These are phyloP conservation scores for Arctocebus calabarensis DNA, from an alignment of 2,797 vertebrate species.

Conservation along the genomic window DNA sequence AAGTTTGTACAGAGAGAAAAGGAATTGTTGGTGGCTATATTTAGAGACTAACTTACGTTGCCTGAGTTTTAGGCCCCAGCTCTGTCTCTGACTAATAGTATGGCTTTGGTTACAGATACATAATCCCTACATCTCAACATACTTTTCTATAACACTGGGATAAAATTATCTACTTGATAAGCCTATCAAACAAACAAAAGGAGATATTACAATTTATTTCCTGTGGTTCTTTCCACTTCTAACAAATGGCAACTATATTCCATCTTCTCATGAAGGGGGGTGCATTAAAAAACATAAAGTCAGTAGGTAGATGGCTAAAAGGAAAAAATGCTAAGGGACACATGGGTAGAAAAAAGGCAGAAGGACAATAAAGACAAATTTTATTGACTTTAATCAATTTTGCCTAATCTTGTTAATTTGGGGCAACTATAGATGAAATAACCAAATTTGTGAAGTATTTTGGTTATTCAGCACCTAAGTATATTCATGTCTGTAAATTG, in stretches of 20 bases:
- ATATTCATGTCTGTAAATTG: not conserved
- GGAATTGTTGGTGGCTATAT: not conserved
- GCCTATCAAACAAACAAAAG: not conserved
- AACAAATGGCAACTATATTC: constrained; percentile 2
- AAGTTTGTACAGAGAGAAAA: not conserved
- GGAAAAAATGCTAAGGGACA: not conserved
- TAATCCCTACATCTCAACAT: not conserved
- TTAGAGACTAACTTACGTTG: not conserved
- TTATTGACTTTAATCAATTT: not conserved
- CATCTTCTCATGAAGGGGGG: constrained; percentile 4
- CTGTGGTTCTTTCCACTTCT: not conserved
- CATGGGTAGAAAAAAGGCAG: not conserved
- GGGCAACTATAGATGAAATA: not conserved
- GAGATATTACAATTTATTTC: not conserved
- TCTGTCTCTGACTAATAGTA: not conserved
- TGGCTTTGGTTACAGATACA: not conserved
- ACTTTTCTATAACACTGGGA: not conserved
- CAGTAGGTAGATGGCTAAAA: not conserved
- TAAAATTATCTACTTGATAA: not conserved
- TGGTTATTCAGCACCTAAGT: not conserved
- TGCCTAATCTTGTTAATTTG: not conserved
- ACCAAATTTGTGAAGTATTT: not conserved
- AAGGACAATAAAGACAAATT: not conserved
- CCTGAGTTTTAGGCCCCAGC: not conserved
- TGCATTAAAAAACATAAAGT: not conserved